Percentiles rank a stretch among this genome's conserved stretches.
These are phyloP conservation scores for Pogonocherus hispidulus DNA, from an alignment of 2,888 invertebrate genomes.

Conservation along the genomic window DNA sequence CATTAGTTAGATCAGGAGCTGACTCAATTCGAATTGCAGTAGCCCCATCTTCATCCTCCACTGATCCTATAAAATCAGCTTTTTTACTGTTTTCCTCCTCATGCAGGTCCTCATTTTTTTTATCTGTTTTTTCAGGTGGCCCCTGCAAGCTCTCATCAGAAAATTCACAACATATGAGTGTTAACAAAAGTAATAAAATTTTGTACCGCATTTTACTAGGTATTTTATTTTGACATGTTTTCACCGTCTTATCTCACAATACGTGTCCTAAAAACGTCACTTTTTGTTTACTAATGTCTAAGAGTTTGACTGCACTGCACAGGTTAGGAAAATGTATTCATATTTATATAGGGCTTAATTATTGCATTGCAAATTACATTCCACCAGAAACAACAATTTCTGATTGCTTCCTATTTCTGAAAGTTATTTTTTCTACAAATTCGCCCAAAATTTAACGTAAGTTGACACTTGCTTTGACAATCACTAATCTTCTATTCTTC, in stretches of 20 bases:
- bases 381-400: too few relatives aligned
- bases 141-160: constrained; percentile 59
- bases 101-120: constrained; percentile 33
- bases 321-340: constrained; percentile 12
- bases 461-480: too few relatives aligned
- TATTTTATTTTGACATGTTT: constrained; percentile 13
- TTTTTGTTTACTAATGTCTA: constrained; percentile 16
- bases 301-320: neutral
- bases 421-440: too few relatives aligned
- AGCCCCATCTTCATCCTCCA: constrained; percentile 59
- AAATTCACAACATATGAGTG: constrained; percentile 61
- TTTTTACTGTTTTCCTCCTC: constrained; percentile 36
- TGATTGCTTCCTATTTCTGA: too few relatives aligned
- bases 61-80: constrained; percentile 61
- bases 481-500: too few relatives aligned
- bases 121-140: constrained; percentile 49
- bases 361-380: neutral
- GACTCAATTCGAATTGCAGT: constrained; percentile 64
- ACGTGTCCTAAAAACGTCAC: constrained; percentile 34
- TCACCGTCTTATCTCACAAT: constrained; percentile 21
- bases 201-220: constrained; percentile 43
- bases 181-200: constrained; percentile 51
- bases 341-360: neutral
- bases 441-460: too few relatives aligned
- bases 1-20: constrained; percentile 67